A percentile compares a stretch with the other conserved stretches of the same genome.
These are phyloP conservation scores for Pocillopora grandis DNA, from an alignment of 92 coral and sea anemone species.

Conservation along the genomic window DNA sequence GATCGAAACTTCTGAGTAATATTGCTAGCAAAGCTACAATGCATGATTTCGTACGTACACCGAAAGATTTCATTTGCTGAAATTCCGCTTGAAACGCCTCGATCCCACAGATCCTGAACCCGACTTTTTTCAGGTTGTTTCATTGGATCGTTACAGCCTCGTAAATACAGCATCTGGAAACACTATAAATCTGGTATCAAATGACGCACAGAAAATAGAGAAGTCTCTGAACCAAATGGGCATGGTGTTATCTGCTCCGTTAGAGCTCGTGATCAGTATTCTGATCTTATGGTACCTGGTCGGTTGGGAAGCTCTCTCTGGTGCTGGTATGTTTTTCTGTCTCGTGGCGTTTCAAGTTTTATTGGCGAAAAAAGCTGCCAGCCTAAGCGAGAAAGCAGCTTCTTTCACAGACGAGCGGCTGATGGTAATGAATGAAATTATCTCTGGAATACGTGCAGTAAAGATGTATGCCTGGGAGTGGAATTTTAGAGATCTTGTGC, in stretches of 20 bases:
- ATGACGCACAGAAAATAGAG: constrained; percentile 32
- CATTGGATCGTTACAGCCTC: constrained; percentile 6
- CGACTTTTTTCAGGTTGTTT: not conserved
- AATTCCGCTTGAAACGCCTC: too few relatives aligned
- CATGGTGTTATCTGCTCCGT: not conserved
- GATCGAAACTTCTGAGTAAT: too few relatives aligned
- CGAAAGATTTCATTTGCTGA: too few relatives aligned
- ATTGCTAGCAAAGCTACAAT: too few relatives aligned
- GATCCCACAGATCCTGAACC: too few relatives aligned
- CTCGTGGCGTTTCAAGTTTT: not conserved
- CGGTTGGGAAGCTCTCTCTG: constrained; percentile 16
- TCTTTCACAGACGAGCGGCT: constrained; percentile 22
- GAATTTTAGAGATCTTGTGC: not conserved
- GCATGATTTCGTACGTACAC: too few relatives aligned
- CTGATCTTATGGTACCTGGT: constrained; percentile 35
- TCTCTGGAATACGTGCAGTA: constrained; percentile 26
- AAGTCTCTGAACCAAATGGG: constrained; percentile 13
- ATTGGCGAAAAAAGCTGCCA: constrained; percentile 24
- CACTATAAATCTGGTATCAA: constrained; percentile 26
- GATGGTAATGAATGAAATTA: constrained; percentile 18
- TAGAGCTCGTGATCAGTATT: not conserved
- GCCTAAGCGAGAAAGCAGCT: constrained; percentile 10
- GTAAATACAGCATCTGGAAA: constrained; percentile 11
- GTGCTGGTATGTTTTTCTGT: constrained; percentile 1
- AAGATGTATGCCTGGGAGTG: constrained; percentile 27